phyloP scores from a whole-genome alignment of 2,888 invertebrate genomes.

The Tetramorium bicarinatum region DNA sequence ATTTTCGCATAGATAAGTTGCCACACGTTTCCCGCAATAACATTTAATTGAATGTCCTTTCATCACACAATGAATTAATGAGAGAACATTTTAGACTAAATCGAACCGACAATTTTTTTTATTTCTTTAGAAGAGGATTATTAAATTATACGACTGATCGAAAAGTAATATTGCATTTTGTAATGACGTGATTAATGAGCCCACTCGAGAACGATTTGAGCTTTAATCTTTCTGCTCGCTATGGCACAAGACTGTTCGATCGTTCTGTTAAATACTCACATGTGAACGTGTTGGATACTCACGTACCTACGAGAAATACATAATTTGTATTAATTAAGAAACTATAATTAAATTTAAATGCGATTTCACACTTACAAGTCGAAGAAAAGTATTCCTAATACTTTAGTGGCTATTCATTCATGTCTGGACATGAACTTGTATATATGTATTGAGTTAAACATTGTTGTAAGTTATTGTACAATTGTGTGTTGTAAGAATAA shows the following conservation, averaged over 20 bases:
- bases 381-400: constrained; percentile 40
- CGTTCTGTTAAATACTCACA: constrained; percentile 46
- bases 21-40: neutral
- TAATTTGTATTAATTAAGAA: constrained; percentile 23
- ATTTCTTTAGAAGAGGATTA: neutral
- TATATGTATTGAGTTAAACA: constrained; percentile 67
- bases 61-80: neutral
- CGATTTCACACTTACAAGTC: constrained; percentile 11
- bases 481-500: constrained; percentile 66
- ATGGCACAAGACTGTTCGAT: constrained; percentile 15
- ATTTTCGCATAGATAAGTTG: constrained; percentile 9
- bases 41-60: neutral
- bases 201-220: neutral
- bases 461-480: constrained; percentile 72
- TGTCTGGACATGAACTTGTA: constrained; percentile 63
- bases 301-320: constrained; percentile 47
- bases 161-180: neutral
- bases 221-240: neutral
- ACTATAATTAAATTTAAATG: neutral
- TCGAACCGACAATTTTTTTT: neutral
- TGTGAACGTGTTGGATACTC: constrained; percentile 13
- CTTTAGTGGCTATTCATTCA: constrained; percentile 18
- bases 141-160: constrained; percentile 6
- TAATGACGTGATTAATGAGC: neutral
- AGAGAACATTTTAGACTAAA: neutral